Conservation (phyloP, 2,888 invertebrate genomes). For the Pseudococcus longispinus region DNA sequence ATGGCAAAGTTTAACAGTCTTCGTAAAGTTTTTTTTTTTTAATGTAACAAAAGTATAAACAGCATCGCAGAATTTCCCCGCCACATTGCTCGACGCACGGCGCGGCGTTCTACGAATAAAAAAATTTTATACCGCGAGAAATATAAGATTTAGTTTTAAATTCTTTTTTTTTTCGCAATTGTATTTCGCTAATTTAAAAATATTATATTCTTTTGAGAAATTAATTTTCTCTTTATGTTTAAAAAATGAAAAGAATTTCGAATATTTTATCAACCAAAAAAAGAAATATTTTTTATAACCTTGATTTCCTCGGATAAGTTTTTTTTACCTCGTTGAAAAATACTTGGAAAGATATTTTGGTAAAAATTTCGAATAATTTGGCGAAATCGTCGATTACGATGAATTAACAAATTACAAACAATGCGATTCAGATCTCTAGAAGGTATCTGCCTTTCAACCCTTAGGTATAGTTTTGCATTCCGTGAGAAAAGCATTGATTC, state of each 20-base stretch:
- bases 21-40: background rate
- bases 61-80: conserved; percentile 1
- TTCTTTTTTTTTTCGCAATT: background rate
- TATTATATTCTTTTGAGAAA: background rate
- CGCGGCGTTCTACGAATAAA: background rate
- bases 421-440: background rate
- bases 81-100: background rate
- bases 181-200: background rate
- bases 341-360: background rate
- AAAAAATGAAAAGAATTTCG: conserved; percentile 1
- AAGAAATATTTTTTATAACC: background rate
- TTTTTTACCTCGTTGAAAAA: background rate
- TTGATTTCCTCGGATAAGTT: background rate
- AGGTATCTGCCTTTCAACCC: background rate
- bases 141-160: background rate
- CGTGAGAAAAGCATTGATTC: conserved; percentile 28
- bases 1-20: conserved; percentile 40
- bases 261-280: background rate
- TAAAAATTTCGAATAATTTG: background rate
- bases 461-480: background rate
- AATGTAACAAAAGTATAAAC: conserved; percentile 36
- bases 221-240: background rate
- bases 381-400: background rate
- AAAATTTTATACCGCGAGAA: background rate
- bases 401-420: background rate